Evolutionary conservation across 1,140 invertebrate genomes (phyloP).

Genomic region (Panagrolaimus sp.): DNA sequence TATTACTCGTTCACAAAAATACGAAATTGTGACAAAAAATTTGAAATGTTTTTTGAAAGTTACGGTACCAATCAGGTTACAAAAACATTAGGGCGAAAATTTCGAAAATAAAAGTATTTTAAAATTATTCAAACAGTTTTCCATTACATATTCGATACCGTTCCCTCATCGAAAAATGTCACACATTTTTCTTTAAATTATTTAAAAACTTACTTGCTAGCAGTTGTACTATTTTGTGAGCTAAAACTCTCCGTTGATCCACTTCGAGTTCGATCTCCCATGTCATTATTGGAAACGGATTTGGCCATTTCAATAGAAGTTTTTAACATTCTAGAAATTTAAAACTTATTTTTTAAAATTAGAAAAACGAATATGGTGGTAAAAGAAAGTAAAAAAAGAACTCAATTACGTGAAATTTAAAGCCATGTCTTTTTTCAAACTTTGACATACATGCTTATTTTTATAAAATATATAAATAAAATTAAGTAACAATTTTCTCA

Average conservation of each 20-base stretch:
- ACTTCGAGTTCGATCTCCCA: slow-evolving; percentile 3
- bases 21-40: neutral
- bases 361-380: neutral
- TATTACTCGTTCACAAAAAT: neutral
- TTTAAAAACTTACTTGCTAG: neutral
- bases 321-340: slow-evolving; percentile 5
- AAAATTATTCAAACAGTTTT: too few species aligned
- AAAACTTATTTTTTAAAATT: neutral
- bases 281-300: neutral
- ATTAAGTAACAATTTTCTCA: too few species aligned
- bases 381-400: too few species aligned
- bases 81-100: too few species aligned
- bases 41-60: too few species aligned
- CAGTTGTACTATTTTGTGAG: neutral
- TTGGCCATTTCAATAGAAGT: neutral
- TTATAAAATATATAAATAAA: too few species aligned
- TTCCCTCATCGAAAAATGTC: neutral
- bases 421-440: too few species aligned
- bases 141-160: too few species aligned
- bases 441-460: too few species aligned
- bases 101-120: too few species aligned
- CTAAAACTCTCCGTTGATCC: slow-evolving; percentile 1
- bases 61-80: too few species aligned
- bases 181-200: neutral
- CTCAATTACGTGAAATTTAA: too few species aligned